Percentiles rank a stretch among this genome's conserved stretches.
phyloP scores from a whole-genome alignment of 2,888 invertebrate genomes.

The Rhorus exstirpatorius region DNA sequence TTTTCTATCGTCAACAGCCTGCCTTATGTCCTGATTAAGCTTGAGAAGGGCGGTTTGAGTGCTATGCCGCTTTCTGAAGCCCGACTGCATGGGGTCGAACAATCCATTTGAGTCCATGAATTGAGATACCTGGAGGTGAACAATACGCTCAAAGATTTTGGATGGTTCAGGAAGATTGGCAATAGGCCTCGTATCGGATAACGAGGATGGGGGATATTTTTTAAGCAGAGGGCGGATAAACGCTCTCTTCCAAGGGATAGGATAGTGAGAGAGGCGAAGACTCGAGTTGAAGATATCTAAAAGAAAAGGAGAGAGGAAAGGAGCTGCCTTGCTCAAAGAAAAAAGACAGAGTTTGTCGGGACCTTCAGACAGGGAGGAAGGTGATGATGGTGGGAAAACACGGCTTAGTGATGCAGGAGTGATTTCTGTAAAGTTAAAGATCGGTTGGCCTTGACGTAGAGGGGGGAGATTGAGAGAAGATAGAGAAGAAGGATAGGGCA shows the following conservation, averaged over 20 bases:
- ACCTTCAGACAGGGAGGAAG: no score
- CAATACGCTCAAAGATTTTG: neutral
- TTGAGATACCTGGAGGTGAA: neutral
- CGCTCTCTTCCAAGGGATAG: slow-evolving; percentile 4
- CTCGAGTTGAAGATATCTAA: no score
- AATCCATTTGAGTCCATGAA: neutral
- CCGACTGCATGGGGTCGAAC: slow-evolving; percentile 21
- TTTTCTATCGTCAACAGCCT: slow-evolving; percentile 2
- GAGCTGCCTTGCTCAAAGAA: no score
- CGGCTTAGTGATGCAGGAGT: no score
- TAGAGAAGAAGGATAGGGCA: no score
- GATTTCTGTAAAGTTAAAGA: no score
- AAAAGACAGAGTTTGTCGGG: no score
- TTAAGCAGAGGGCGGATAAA: slow-evolving; percentile 8
- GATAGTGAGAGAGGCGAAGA: no score
- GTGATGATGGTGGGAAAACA: no score
- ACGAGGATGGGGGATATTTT: neutral
- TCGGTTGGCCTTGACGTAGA: no score
- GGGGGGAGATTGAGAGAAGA: no score
- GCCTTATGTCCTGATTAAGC: neutral
- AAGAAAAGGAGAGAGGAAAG: no score
- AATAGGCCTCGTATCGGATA: neutral
- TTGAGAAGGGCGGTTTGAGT: slow-evolving; percentile 8
- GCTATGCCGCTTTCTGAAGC: neutral
- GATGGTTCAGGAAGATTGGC: neutral